These are phyloP conservation scores for Chrysemys picta DNA, from an alignment of 2,113 vertebrate genomes.

Conservation along the genomic window DNA sequence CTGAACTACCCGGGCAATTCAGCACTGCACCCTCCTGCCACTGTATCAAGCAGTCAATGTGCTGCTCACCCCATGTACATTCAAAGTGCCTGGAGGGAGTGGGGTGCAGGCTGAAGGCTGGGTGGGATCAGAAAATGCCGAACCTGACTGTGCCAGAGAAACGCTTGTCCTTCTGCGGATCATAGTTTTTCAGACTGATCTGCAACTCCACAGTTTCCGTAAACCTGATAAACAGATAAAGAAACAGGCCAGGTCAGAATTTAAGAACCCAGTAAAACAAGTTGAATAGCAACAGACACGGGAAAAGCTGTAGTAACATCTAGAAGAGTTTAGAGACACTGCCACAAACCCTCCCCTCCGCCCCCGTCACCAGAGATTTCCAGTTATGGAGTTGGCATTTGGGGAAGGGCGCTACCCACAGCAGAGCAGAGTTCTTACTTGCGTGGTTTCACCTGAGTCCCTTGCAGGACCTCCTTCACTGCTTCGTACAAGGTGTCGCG, in stretches of 20 bases:
- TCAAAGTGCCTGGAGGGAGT: neutral
- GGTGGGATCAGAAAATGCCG: conserved; percentile 86
- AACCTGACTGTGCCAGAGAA: conserved; percentile 99
- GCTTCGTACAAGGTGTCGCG: conserved; percentile 95
- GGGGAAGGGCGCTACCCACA: neutral
- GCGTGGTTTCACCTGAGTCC: conserved; percentile 4
- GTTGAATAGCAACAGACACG: no score
- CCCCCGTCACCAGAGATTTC: neutral
- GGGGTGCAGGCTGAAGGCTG: conserved; percentile 80
- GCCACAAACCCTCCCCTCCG: neutral
- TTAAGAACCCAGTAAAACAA: neutral
- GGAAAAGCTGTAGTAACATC: neutral
- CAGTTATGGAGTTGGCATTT: neutral
- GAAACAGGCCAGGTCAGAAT: neutral
- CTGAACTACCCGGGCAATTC: conserved; percentile 91
- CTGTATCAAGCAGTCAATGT: neutral
- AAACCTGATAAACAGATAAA: conserved; percentile 81
- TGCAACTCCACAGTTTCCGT: conserved; percentile 96
- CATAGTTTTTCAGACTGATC: conserved; percentile 99
- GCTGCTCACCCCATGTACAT: neutral
- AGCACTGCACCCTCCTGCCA: conserved; percentile 47
- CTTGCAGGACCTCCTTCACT: conserved; percentile 91
- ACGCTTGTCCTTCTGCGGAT: conserved; percentile 99
- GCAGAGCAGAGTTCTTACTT: neutral
- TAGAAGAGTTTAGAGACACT: neutral